Conservation (phyloP, 92 coral and sea anemone genomes). For the Bergia sp. region DNA sequence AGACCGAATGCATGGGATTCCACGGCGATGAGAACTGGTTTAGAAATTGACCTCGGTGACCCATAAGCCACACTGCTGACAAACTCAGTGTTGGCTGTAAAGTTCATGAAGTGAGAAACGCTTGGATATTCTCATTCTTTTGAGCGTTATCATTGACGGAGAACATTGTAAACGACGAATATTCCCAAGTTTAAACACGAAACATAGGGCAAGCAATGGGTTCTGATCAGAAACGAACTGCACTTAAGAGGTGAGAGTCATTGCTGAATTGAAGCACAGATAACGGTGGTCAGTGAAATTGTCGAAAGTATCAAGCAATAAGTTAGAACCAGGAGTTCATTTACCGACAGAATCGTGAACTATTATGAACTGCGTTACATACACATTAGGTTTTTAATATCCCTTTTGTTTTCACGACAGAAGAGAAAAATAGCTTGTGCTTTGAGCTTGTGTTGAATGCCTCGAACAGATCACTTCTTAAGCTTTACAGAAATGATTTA, state of each 20-base stretch:
- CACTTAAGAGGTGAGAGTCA: constrained; percentile 28
- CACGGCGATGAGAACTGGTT: constrained; percentile 11
- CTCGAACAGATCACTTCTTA: neutral
- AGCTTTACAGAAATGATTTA: neutral
- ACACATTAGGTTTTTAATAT: constrained; percentile 27
- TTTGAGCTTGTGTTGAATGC: constrained; percentile 1
- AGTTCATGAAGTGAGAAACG: neutral
- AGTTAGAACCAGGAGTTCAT: neutral
- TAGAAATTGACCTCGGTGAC: neutral
- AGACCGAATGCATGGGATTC: constrained; percentile 13
- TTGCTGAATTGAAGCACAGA: neutral
- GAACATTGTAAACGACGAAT: neutral
- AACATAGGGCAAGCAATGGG: neutral
- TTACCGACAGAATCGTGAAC: constrained; percentile 15
- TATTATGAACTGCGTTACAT: neutral
- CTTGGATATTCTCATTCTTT: neutral
- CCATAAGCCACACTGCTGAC: neutral
- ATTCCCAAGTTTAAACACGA: neutral
- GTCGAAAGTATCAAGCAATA: neutral
- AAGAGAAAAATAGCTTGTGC: neutral
- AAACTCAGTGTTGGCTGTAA: neutral
- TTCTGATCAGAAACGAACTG: neutral
- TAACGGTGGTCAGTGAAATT: neutral
- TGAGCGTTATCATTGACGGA: neutral
- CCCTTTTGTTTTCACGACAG: constrained; percentile 38